Percentiles rank a stretch among this genome's conserved stretches.
phyloP scores from a whole-genome alignment of 2,797 vertebrate species.

The Phrynocephalus vlangalii region DNA sequence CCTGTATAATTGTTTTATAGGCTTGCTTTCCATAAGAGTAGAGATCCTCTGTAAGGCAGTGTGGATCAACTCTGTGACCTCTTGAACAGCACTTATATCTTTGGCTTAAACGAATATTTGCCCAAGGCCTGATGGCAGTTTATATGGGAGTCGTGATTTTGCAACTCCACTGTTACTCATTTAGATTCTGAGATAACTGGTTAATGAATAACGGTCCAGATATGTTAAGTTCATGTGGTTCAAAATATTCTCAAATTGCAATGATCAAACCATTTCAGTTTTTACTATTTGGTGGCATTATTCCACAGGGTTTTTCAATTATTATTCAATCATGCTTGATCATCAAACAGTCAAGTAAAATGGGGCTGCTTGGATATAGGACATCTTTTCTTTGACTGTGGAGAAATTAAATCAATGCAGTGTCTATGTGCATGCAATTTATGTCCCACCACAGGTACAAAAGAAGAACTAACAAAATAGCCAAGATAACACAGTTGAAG shows the following conservation, averaged over 20 bases:
- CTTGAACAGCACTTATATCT: constrained; percentile 55
- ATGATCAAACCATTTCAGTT: constrained; percentile 17
- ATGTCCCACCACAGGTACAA: too few relatives aligned
- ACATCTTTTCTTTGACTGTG: too few relatives aligned
- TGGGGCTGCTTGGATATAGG: too few relatives aligned
- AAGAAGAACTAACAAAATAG: too few relatives aligned
- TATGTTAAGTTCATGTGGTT: constrained; percentile 46
- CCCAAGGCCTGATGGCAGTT: constrained; percentile 58
- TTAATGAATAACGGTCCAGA: constrained; percentile 67
- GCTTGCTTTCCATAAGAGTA: neutral
- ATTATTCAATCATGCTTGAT: neutral
- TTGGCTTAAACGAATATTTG: constrained; percentile 66
- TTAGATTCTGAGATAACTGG: constrained; percentile 61
- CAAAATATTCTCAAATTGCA: constrained; percentile 36
- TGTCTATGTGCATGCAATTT: too few relatives aligned
- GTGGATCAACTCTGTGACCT: constrained; percentile 48
- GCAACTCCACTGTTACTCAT: constrained; percentile 70
- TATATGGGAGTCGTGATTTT: constrained; percentile 63
- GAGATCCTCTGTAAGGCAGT: constrained; percentile 30
- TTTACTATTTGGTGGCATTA: neutral
- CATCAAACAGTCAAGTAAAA: too few relatives aligned
- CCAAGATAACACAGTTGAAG: too few relatives aligned
- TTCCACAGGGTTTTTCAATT: constrained; percentile 1
- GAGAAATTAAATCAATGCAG: too few relatives aligned
- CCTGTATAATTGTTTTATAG: too few relatives aligned